Conservation (phyloP, 2,797 vertebrate species). For the Scolopax bukidnonensis region DNA sequence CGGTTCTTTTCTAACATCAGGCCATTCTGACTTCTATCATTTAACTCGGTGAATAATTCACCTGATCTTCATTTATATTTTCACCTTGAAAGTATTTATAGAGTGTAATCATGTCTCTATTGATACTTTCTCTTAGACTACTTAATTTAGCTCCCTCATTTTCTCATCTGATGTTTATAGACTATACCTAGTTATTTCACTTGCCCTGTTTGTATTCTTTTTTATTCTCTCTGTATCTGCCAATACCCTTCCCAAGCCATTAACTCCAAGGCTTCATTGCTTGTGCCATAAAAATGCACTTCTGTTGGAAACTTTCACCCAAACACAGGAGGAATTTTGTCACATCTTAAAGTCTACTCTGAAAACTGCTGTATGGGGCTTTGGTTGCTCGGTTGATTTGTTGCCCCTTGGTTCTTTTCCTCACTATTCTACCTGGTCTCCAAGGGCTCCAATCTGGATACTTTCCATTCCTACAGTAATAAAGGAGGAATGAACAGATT, state of each 20-base stretch:
- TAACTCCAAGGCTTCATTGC: background rate
- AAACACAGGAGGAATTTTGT: background rate
- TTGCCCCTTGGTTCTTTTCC: background rate
- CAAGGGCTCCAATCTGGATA: background rate
- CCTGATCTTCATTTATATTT: slow-evolving; percentile 48
- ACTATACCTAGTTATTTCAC: background rate
- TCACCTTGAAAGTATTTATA: slow-evolving; percentile 69
- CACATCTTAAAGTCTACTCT: background rate
- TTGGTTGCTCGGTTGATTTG: background rate
- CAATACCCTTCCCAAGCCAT: background rate
- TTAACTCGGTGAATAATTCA: slow-evolving; percentile 42
- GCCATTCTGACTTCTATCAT: background rate
- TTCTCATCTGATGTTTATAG: slow-evolving; percentile 20
- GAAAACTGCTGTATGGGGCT: background rate
- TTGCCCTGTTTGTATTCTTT: background rate
- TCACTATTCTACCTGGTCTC: background rate
- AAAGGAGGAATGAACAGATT: background rate
- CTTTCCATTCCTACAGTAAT: background rate
- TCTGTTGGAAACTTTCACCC: background rate
- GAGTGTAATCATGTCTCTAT: slow-evolving; percentile 28
- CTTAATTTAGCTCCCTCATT: slow-evolving; percentile 53
- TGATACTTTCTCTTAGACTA: slow-evolving; percentile 25
- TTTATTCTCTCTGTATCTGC: background rate
- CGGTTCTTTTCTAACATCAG: background rate
- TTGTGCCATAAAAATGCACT: background rate